phyloP scores from a whole-genome alignment of 2,113 vertebrate genomes.

The Takifugu flavidus region DNA sequence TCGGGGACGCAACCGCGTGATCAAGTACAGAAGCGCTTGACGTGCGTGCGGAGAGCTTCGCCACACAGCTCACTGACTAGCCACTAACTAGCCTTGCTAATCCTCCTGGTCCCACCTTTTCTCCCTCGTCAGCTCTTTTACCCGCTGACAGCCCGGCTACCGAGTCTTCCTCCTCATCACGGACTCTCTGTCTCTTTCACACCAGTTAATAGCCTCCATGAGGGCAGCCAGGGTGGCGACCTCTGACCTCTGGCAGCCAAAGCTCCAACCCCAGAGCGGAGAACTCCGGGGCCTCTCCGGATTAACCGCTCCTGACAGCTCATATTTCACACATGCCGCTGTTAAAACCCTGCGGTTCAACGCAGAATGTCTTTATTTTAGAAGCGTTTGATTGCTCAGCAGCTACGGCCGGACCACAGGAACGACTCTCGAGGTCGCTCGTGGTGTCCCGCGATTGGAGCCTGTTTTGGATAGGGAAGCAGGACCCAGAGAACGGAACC shows the following conservation, averaged over 20 bases:
- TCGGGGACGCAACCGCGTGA: conserved; percentile 18
- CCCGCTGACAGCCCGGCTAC: conserved; percentile 26
- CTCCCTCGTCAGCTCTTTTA: conserved; percentile 50
- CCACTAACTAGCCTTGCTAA: conserved; percentile 41
- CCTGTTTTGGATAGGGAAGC: too few relatives aligned
- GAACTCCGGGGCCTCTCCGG: conserved; percentile 16
- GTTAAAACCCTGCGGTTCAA: too few relatives aligned
- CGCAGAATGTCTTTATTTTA: too few relatives aligned
- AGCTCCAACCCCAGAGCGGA: conserved; percentile 19
- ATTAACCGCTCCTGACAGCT: conserved; percentile 21
- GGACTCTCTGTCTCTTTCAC: conserved; percentile 9
- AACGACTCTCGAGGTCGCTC: too few relatives aligned
- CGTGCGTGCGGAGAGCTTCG: conserved; percentile 4
- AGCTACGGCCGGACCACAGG: too few relatives aligned
- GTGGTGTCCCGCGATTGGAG: too few relatives aligned
- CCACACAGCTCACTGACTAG: too few relatives aligned
- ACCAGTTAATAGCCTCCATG: conserved; percentile 32
- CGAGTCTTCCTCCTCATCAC: conserved; percentile 6
- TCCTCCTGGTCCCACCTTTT: conserved; percentile 44
- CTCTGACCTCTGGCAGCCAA: conserved; percentile 39
- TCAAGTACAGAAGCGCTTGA: conserved; percentile 32
- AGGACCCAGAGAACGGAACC: too few relatives aligned
- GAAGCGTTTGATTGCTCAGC: too few relatives aligned
- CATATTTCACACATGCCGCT: not conserved
- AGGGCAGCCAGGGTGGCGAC: conserved; percentile 25